These are phyloP conservation scores for Lordiphosa collinella DNA, from an alignment of 1,140 invertebrate species.

Conservation along the genomic window DNA sequence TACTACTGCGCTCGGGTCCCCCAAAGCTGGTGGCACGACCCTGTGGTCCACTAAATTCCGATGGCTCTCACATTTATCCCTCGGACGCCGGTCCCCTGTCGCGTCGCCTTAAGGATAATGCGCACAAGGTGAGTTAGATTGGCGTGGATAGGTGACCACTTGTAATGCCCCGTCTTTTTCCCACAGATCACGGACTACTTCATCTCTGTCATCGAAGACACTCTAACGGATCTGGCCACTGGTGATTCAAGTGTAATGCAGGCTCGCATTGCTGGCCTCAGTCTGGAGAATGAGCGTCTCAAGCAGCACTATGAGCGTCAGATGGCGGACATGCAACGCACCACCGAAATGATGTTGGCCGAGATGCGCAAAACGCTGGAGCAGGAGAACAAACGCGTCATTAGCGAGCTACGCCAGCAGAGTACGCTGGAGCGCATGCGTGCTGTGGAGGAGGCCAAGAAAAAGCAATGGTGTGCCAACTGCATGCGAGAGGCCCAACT, in stretches of 20 bases:
- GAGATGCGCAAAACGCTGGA: slow-evolving; percentile 85
- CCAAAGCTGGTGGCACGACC: slow-evolving; percentile 80
- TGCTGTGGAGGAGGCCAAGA: slow-evolving; percentile 88
- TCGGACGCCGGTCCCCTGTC: slow-evolving; percentile 79
- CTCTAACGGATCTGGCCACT: slow-evolving; percentile 81
- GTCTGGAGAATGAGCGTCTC: slow-evolving; percentile 84
- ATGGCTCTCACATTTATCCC: slow-evolving; percentile 75
- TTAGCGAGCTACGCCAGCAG: slow-evolving; percentile 83
- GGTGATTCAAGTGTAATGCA: slow-evolving; percentile 80
- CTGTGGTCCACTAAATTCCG: slow-evolving; percentile 70
- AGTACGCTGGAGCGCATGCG: slow-evolving; percentile 84
- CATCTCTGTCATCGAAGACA: slow-evolving; percentile 82
- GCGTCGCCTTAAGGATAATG: slow-evolving; percentile 78
- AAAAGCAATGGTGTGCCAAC: slow-evolving; percentile 92
- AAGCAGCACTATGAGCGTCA: slow-evolving; percentile 82
- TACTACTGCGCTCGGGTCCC: slow-evolving; percentile 65
- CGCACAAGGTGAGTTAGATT: slow-evolving; percentile 78
- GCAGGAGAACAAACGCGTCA: slow-evolving; percentile 83
- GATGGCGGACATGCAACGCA: slow-evolving; percentile 80
- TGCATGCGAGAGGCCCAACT: slow-evolving; percentile 93
- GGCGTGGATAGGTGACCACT: too few relatives aligned
- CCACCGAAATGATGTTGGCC: slow-evolving; percentile 67
- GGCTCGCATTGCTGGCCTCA: slow-evolving; percentile 81
- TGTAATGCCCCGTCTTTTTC: background rate
- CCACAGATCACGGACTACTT: slow-evolving; percentile 81